Base-by-base conservation (phyloP, 2,888 invertebrate genomes). In the Eristalis pertinax region DNA sequence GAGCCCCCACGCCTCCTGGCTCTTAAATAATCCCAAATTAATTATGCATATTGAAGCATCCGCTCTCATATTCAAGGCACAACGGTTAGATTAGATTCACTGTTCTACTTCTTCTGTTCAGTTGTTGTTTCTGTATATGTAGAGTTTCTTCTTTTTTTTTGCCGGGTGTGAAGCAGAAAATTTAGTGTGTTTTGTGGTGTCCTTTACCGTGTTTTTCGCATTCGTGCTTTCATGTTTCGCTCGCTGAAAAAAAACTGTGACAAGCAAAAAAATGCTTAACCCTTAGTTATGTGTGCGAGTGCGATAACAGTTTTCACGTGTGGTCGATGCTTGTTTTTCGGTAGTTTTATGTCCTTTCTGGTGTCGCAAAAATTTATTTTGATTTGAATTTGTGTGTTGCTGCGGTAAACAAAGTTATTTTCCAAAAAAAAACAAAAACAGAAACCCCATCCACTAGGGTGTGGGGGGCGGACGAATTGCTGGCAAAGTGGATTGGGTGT, bases 271-370 rank as follows among this genome's bases (percentile, higher is more conserved):
- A 60, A 29, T 50, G 10, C 35, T 77, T 77, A 64, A 72, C 35
- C 62, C 74, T 70, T 70, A 82, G 72, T 86, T 86, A 78, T 86
- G 70, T 86, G 77, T 67, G 77, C 65, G 82, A 82, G 77, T 67
- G 77, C 65, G 82, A 82, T 82, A 86, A 75, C 83, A 77, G 75
- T 86, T 86, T 78, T 86, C 78, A 83, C 78, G 78, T 83, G 86
- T 78, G 86, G 82, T 79, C 67, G 32, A 75, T 76, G 75, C 43
- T 75, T 76, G 75, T 81, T 76, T 65, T 76, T 75, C 64, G 74
- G 63, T 58, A 63, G 74, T 86, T 86, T 78, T 64, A 72, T 86
- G 38, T 75, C 67, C 67, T 74, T 78, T 75, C 75, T 82, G 78
- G n/a, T 74, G 83, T 75, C 78, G 35, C 83, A 83, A 67, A 82